Evolutionary conservation across 23 tunicate genomes (phyloP).

Genomic region (Aplidium turbinatum): DNA sequence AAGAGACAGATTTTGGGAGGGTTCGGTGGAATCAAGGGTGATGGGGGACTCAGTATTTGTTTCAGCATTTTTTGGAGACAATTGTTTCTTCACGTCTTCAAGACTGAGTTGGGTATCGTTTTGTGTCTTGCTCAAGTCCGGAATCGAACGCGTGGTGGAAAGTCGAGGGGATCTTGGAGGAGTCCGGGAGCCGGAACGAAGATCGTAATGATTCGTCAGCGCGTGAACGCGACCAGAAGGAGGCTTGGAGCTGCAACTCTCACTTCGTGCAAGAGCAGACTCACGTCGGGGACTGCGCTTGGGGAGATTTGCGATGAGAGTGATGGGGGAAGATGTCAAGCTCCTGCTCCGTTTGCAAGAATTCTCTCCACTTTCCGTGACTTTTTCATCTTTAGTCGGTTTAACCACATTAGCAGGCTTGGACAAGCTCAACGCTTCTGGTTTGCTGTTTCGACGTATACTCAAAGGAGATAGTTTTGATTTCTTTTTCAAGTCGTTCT

Average conservation of each 20-base stretch:
- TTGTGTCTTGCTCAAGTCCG: slow-evolving; percentile 4
- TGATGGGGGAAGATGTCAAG: slow-evolving; percentile 63
- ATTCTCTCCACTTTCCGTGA: background rate
- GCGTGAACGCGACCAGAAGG: slow-evolving; percentile 39
- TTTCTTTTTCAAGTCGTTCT: background rate
- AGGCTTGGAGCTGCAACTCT: slow-evolving; percentile 45
- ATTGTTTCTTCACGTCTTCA: background rate
- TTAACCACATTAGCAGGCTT: background rate
- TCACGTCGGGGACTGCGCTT: slow-evolving; percentile 10
- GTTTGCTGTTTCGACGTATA: slow-evolving; percentile 20
- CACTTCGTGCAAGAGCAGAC: slow-evolving; percentile 11
- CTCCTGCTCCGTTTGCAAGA: slow-evolving; percentile 66
- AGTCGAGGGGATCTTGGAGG: slow-evolving; percentile 25
- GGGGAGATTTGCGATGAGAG: slow-evolving; percentile 9
- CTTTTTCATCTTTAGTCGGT: background rate
- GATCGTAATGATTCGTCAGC: background rate
- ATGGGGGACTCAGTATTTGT: too few relatives aligned
- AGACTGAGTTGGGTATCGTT: background rate
- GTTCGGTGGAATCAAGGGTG: too few relatives aligned
- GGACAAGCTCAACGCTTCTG: background rate
- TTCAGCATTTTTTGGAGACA: too few relatives aligned
- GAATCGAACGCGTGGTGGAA: slow-evolving; percentile 17
- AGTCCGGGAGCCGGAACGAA: slow-evolving; percentile 2
- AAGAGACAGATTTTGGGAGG: too few relatives aligned
- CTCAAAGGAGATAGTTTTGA: background rate